Evolutionary conservation across 2,888 invertebrate species (phyloP).

Genomic region (Oeneis ivallda): DNA sequence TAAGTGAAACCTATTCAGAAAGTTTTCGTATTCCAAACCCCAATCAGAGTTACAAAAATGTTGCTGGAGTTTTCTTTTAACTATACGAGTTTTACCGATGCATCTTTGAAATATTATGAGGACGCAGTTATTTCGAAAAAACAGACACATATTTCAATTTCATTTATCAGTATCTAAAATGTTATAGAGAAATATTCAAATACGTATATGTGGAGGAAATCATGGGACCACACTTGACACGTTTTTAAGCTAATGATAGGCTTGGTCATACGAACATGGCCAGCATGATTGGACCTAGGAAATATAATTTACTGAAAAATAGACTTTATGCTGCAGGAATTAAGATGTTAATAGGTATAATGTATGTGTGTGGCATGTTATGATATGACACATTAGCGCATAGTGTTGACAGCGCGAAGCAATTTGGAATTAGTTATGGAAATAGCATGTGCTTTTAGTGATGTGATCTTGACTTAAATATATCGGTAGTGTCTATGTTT

Average conservation of each 20-base stretch:
- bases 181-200: neutral
- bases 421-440: slow-evolving; percentile 80
- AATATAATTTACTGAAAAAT: slow-evolving; percentile 25
- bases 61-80: no score
- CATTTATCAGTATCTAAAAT: neutral
- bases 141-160: neutral
- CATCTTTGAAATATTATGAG: no score
- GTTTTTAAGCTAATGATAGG: slow-evolving; percentile 41
- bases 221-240: slow-evolving; percentile 31
- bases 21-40: no score
- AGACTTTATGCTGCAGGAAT: slow-evolving; percentile 16
- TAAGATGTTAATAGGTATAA: slow-evolving; percentile 22
- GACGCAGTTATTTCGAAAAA: neutral
- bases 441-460: slow-evolving; percentile 60
- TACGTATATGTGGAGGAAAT: slow-evolving; percentile 16
- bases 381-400: slow-evolving; percentile 78
- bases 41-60: no score
- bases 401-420: slow-evolving; percentile 70
- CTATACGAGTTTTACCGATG: no score
- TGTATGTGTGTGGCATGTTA: slow-evolving; percentile 24
- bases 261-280: slow-evolving; percentile 33
- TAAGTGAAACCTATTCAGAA: no score
- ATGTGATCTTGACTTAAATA: slow-evolving; percentile 43
- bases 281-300: slow-evolving; percentile 20
- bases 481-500: slow-evolving; percentile 45